phyloP scores from a whole-genome alignment of 2,888 invertebrate species.

The Acanthosepion pharaonis region DNA sequence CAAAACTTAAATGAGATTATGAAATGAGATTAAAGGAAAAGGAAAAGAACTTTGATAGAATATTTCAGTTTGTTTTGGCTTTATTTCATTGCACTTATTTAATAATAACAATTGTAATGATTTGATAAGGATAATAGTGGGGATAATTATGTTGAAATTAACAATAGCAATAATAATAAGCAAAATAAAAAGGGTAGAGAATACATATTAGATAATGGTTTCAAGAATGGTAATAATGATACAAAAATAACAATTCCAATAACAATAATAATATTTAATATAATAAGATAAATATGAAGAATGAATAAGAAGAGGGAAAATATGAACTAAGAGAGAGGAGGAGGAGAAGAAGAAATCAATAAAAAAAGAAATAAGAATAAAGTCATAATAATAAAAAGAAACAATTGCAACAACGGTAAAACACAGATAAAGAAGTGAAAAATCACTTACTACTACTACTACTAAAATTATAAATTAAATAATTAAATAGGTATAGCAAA shows the following conservation, averaged over 20 bases:
- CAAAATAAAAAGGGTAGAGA: neutral
- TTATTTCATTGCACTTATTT: neutral
- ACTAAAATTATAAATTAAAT: too few relatives aligned
- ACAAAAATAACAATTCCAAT: neutral
- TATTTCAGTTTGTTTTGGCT: neutral
- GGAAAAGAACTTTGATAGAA: neutral
- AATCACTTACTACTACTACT: neutral
- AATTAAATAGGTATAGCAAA: too few relatives aligned
- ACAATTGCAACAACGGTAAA: too few relatives aligned
- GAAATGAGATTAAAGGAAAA: neutral
- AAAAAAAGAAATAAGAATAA: neutral
- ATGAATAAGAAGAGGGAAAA: neutral
- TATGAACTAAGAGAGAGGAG: neutral
- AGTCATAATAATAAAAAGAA: too few relatives aligned
- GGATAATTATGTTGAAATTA: neutral
- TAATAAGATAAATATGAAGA: neutral
- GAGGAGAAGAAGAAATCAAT: neutral
- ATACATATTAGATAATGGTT: neutral
- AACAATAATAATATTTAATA: neutral
- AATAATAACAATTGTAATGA: neutral
- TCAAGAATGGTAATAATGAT: neutral
- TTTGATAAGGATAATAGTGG: constrained; percentile 33
- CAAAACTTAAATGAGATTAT: constrained; percentile 21
- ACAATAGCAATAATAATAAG: neutral
- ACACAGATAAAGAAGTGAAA: neutral